Evolutionary conservation across 2,888 invertebrate genomes (phyloP).

Genomic region (Linnaemya tessellans): DNA sequence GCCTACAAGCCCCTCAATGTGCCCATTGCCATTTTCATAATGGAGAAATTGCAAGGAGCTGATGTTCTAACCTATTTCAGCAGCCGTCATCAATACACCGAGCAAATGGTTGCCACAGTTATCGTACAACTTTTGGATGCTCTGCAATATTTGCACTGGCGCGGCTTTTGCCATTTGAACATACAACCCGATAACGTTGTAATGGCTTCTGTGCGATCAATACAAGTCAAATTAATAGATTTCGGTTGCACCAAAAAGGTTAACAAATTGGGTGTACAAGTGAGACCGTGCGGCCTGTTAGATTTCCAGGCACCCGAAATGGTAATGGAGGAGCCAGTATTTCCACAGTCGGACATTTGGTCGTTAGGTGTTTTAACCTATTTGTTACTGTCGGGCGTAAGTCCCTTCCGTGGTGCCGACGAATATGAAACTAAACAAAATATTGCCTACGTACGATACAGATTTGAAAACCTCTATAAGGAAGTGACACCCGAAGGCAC

Average conservation of each 20-base stretch:
- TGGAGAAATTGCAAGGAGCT: slow-evolving; percentile 95
- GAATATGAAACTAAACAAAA: slow-evolving; percentile 95
- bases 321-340: slow-evolving; percentile 92
- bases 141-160: slow-evolving; percentile 97
- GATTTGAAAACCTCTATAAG: slow-evolving; percentile 96
- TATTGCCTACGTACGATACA: slow-evolving; percentile 94
- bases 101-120: slow-evolving; percentile 94
- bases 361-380: slow-evolving; percentile 96
- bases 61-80: slow-evolving; percentile 95
- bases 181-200: slow-evolving; percentile 98
- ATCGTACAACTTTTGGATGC: slow-evolving; percentile 94
- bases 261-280: slow-evolving; percentile 88
- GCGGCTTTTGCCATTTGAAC: slow-evolving; percentile 94
- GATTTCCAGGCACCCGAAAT: slow-evolving; percentile 95
- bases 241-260: slow-evolving; percentile 94
- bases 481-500: slow-evolving; percentile 97
- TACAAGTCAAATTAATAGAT: slow-evolving; percentile 95
- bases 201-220: slow-evolving; percentile 92
- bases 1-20: slow-evolving; percentile 89
- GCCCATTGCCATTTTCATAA: slow-evolving; percentile 88
- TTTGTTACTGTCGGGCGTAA: slow-evolving; percentile 94
- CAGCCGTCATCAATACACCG: slow-evolving; percentile 94
- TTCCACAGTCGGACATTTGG: slow-evolving; percentile 97
- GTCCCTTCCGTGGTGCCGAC: slow-evolving; percentile 94
- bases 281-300: slow-evolving; percentile 87